Base-by-base conservation (phyloP, 2,888 invertebrate genomes). In the Agrochola lota region DNA sequence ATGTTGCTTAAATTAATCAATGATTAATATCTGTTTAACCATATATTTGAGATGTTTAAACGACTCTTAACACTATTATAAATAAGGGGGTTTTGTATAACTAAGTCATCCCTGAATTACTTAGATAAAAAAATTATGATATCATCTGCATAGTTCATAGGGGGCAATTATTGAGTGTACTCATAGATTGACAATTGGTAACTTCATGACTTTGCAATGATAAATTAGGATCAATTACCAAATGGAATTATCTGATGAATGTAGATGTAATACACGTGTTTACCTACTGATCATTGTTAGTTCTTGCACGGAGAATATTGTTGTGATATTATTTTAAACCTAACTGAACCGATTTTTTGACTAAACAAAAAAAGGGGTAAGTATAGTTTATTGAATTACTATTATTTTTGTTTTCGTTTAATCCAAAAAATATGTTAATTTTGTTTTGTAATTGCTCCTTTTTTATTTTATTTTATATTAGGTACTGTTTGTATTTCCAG, bases 161-260 rank as follows among this genome's bases (percentile, higher is more conserved):
- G 49, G 76, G 80, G 69, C 77, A 85, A 79, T 81, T 35, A 75
- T 74, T 82, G 55, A 64, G 55, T 71, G 59, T 74, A 40, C 52
- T 46, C 11, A 11, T 64, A 57, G 66, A 79, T 69, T 73, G 69
- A 71, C 49, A 69, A 77, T 66, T 82, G 75, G 87, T 81, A 83
- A 57, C 68, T 81, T 70, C 55, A 80, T 78, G 70, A 70, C 43
- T 69, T 30, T 68, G 71, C 70, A 83, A 74, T 62, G 70, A 75
- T 85, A 87, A 91, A 90, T 91, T 90, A 88, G 87, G 81, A 87
- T 84, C 87, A 85, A 88, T 84, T 85, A 81, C 66, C 66, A 62
- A 69, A 76, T 63, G 74, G 23, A 67, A 75, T 73, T 71, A 78
- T 84, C 64, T 35, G 49, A 26, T 23, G 70, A 40, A 40, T 40